These are phyloP conservation scores for Noctua janthe DNA, from an alignment of 2,888 invertebrate genomes.

Conservation along the genomic window DNA sequence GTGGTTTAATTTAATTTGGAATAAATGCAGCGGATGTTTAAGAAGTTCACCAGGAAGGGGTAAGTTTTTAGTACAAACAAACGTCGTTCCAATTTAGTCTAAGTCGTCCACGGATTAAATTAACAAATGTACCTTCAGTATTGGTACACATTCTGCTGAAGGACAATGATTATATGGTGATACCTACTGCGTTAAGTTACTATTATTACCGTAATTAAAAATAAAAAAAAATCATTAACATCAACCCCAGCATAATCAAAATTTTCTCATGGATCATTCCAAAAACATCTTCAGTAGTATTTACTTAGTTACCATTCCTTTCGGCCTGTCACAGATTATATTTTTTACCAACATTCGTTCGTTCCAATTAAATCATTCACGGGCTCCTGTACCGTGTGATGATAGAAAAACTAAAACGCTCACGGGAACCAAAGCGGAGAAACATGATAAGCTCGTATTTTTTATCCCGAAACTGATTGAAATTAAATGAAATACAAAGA, in stretches of 20 bases:
- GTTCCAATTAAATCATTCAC: conserved; percentile 77
- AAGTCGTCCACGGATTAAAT: neutral
- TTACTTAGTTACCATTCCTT: conserved; percentile 59
- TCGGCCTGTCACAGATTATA: conserved; percentile 60
- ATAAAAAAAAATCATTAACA: too few species aligned
- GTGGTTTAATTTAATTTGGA: conserved; percentile 17
- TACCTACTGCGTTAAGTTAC: neutral
- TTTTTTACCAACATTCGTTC: conserved; percentile 68
- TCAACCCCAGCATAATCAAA: neutral
- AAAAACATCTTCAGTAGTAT: conserved; percentile 50
- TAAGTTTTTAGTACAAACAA: neutral
- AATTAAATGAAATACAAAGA: conserved; percentile 21
- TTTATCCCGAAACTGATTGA: conserved; percentile 1
- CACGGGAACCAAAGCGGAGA: conserved; percentile 66
- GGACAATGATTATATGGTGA: neutral
- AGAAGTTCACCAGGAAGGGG: neutral
- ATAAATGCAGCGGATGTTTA: neutral
- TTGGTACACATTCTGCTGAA: neutral
- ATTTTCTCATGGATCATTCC: conserved; percentile 46
- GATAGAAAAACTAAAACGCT: conserved; percentile 75
- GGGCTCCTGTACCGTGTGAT: conserved; percentile 74
- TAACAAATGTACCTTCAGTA: neutral
- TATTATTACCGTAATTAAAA: neutral
- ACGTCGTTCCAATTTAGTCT: neutral
- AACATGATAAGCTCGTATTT: conserved; percentile 7